Evolutionary conservation across 2,888 invertebrate species (phyloP).

Genomic region (Coenonympha arcania): DNA sequence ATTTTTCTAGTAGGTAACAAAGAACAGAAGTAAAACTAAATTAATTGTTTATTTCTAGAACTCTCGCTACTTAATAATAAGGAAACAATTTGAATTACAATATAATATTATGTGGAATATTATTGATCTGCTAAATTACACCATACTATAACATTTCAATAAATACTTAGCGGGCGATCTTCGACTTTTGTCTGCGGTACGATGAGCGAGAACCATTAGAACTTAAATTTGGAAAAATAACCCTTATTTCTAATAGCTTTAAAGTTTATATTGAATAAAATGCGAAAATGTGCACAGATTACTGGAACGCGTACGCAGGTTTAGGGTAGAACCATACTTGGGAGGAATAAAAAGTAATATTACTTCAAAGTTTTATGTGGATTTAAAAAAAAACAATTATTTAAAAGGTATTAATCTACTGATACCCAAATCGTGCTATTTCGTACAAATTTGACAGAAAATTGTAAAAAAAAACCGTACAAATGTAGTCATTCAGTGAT

Average conservation of each 20-base stretch:
- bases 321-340: background rate
- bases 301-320: slow-evolving; percentile 36
- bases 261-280: slow-evolving; percentile 10
- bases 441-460: no score
- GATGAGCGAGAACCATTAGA: slow-evolving; percentile 8
- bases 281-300: slow-evolving; percentile 24
- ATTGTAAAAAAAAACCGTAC: no score
- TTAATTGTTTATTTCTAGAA: no score
- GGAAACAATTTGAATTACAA: background rate
- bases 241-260: slow-evolving; percentile 3
- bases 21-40: no score
- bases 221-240: background rate
- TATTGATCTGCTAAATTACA: slow-evolving; percentile 23
- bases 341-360: no score
- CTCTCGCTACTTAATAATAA: no score
- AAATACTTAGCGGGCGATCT: slow-evolving; percentile 40
- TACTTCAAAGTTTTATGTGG: no score
- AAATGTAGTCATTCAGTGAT: no score
- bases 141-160: slow-evolving; percentile 33
- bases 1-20: no score
- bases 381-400: no score
- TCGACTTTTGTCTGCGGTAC: slow-evolving; percentile 42
- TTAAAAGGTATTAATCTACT: no score
- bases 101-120: background rate
- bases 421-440: no score